These are phyloP conservation scores for Hycleus phaleratus DNA, from an alignment of 1,140 invertebrate genomes.

Conservation along the genomic window DNA sequence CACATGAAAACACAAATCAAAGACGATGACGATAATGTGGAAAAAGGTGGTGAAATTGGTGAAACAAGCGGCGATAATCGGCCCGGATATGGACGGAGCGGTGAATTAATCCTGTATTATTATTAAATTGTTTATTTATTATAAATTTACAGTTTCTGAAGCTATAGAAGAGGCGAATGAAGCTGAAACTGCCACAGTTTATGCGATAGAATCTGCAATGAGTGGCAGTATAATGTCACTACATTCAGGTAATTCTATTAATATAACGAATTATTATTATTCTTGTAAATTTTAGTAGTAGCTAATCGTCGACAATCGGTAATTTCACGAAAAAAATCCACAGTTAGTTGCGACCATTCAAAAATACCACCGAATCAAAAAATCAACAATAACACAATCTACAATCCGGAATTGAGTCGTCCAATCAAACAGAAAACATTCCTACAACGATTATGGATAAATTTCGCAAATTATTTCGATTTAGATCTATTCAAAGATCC, in stretches of 20 bases:
- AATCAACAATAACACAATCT: background rate
- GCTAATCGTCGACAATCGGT: background rate
- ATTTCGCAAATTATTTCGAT: conserved; percentile 54
- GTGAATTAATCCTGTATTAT: background rate
- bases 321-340: background rate
- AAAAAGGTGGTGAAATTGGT: conserved; percentile 11
- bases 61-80: background rate
- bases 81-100: conserved; percentile 20
- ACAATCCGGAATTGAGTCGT: background rate
- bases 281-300: background rate
- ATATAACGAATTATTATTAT: background rate
- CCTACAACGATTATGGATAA: conserved; percentile 40
- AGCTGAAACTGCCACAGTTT: background rate
- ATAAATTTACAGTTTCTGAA: background rate
- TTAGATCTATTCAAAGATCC: conserved; percentile 57
- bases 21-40: conserved; percentile 1
- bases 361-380: background rate
- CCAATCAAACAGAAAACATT: conserved; percentile 14
- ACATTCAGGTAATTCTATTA: background rate
- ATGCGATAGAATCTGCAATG: conserved; percentile 5
- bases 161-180: background rate
- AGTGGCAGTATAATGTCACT: conserved; percentile 1
- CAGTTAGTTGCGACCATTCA: background rate
- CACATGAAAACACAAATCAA: conserved; percentile 43
- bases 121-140: background rate